Evolutionary conservation across 2,888 invertebrate species (phyloP).

Genomic region (Drosophila eohydei): DNA sequence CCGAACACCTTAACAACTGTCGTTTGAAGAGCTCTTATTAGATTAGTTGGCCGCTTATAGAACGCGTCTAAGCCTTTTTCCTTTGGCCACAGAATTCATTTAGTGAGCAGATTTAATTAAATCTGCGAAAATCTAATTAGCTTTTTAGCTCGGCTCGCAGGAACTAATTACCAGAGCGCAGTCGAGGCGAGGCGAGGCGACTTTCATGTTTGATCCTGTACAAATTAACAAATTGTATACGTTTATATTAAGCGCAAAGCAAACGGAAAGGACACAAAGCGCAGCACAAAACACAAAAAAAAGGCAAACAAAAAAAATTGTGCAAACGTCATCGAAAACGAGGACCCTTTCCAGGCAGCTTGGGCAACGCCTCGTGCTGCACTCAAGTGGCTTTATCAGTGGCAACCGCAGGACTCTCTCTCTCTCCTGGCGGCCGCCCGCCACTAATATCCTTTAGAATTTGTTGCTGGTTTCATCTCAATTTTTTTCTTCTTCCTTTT

Average conservation of each 20-base stretch:
- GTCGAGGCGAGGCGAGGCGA: conserved; percentile 48
- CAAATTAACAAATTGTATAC: conserved; percentile 82
- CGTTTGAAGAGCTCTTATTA: conserved; percentile 2
- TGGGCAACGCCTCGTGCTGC: conserved; percentile 54
- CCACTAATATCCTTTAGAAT: conserved; percentile 69
- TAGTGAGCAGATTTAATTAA: conserved; percentile 71
- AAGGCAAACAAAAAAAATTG: conserved; percentile 65
- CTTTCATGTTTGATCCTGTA: conserved; percentile 75
- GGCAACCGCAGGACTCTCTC: conserved; percentile 65
- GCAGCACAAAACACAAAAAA: conserved; percentile 27
- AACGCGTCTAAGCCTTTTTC: conserved; percentile 55
- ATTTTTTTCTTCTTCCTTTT: conserved; percentile 18
- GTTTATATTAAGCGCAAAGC: conserved; percentile 76
- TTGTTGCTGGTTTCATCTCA: conserved; percentile 38
- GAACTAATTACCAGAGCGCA: conserved; percentile 65
- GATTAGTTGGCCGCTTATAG: conserved; percentile 13
- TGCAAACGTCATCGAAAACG: conserved; percentile 80
- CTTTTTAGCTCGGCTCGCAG: conserved; percentile 63
- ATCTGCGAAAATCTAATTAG: conserved; percentile 69
- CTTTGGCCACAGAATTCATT: conserved; percentile 55
- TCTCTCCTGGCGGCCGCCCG: conserved; percentile 47
- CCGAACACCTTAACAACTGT: neutral
- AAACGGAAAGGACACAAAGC: conserved; percentile 71
- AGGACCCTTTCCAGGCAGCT: conserved; percentile 14
- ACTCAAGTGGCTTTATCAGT: conserved; percentile 83